Evolutionary conservation across 37 sponge, comb jelly and placozoan genomes (phyloP), one percentile per base, ranked within the genome.

Genomic region (Chondrosia reniformis): DNA sequence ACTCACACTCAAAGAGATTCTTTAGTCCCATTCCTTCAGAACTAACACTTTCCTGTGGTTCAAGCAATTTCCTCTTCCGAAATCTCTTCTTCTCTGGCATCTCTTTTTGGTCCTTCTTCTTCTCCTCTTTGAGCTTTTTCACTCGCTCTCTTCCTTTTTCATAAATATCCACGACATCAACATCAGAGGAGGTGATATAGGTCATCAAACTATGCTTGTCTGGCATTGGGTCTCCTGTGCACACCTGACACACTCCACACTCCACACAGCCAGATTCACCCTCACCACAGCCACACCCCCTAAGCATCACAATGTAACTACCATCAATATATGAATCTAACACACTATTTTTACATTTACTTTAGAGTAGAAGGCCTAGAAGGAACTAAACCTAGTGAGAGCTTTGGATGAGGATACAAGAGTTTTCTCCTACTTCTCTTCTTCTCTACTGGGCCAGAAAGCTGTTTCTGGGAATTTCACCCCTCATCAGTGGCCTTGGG

Each of bases 261-360:
- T 77, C 78, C 21, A 66, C 40, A 67, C 97, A 96, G 46, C 97
- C 97, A 63, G 94, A 87, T 63, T 93, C 94, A 46, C 97, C 97
- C 39, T 80, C 54, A 8, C 97, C 97, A 83, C 97, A 96, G 33
- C 97, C 97, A 88, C 97, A 96, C 55, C 80, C 84, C 63, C 97
- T 96, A n/a, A n/a, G n/a, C n/a, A n/a, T n/a, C n/a, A n/a, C n/a
- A n/a, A n/a, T n/a, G n/a, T n/a, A n/a, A n/a, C n/a, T n/a, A n/a
- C n/a, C n/a, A n/a, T n/a, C n/a, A n/a, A n/a, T n/a, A n/a, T n/a
- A n/a, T n/a, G n/a, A n/a, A n/a, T n/a, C n/a, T n/a, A n/a, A n/a
- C n/a, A n/a, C n/a, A n/a, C n/a, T n/a, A n/a, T n/a, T n/a, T n/a
- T n/a, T n/a, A n/a, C n/a, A n/a, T n/a, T n/a, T n/a, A n/a, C n/a